Conservation (phyloP, 2,113 vertebrate species). For the Prolemur simus region DNA sequence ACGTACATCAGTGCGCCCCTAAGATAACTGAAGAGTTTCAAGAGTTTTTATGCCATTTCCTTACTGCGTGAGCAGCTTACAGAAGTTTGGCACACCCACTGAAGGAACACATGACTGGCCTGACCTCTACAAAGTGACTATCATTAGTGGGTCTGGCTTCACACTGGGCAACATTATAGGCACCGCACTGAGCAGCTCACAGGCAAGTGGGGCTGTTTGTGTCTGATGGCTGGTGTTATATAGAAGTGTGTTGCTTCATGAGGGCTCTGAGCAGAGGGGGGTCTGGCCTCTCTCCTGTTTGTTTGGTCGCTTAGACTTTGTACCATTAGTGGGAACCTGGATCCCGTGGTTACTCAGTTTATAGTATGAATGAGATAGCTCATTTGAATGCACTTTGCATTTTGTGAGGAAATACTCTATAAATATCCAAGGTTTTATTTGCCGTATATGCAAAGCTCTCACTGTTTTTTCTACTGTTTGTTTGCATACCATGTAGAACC, state of each 20-base stretch:
- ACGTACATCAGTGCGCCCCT: neutral
- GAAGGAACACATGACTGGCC: neutral
- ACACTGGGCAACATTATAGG: neutral
- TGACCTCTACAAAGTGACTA: neutral
- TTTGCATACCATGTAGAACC: neutral
- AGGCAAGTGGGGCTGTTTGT: neutral
- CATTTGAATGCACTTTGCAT: slow-evolving; percentile 5
- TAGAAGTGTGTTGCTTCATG: rapidly evolving
- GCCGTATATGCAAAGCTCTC: neutral
- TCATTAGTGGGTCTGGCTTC: neutral
- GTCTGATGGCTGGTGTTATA: neutral
- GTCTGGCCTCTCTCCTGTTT: neutral
- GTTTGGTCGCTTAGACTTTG: neutral
- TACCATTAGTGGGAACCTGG: neutral
- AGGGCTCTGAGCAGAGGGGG: neutral
- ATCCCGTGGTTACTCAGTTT: neutral
- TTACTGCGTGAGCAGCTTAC: neutral
- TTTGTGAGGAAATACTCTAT: neutral
- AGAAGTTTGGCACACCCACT: neutral
- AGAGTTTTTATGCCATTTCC: neutral
- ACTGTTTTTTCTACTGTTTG: neutral
- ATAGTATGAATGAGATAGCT: neutral
- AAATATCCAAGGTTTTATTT: neutral
- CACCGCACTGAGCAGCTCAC: neutral
- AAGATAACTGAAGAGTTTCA: neutral